A percentile compares a stretch with the other conserved stretches of the same genome.
phyloP scores from a whole-genome alignment of 2,113 vertebrate species.

The Odocoileus hemionus region DNA sequence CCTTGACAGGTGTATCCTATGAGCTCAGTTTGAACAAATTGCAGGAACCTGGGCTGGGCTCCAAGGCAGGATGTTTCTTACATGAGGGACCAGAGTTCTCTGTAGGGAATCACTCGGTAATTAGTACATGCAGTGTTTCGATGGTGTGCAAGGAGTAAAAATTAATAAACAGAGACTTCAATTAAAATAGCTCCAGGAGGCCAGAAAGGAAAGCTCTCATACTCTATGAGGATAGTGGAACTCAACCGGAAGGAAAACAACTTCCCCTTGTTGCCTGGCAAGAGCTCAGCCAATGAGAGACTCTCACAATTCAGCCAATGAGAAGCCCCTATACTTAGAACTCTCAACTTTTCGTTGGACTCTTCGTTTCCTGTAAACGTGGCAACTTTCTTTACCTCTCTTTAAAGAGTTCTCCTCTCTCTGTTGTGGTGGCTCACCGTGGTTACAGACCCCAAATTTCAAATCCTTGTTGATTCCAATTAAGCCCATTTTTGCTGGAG shows the following conservation, averaged over 20 bases:
- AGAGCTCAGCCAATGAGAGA: background rate
- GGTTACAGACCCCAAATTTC: background rate
- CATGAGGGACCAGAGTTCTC: background rate
- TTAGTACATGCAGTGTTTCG: background rate
- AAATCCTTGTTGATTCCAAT: background rate
- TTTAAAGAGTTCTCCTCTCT: background rate
- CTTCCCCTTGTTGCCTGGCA: background rate
- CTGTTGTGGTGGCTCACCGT: background rate
- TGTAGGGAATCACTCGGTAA: background rate
- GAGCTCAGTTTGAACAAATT: background rate
- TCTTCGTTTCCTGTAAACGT: background rate
- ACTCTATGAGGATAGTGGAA: background rate
- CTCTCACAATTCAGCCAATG: background rate
- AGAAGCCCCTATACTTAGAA: background rate
- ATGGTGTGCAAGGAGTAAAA: background rate
- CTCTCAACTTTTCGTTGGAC: background rate
- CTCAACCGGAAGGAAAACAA: background rate
- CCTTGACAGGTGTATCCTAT: background rate
- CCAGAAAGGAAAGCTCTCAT: background rate
- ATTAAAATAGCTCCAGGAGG: background rate
- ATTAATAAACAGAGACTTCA: background rate
- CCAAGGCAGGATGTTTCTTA: background rate
- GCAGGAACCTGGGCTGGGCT: background rate
- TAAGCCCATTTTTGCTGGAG: background rate
- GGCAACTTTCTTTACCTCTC: background rate